Evolutionary conservation across 1,140 invertebrate genomes (phyloP).

Genomic region (Andricus grossulariae): DNA sequence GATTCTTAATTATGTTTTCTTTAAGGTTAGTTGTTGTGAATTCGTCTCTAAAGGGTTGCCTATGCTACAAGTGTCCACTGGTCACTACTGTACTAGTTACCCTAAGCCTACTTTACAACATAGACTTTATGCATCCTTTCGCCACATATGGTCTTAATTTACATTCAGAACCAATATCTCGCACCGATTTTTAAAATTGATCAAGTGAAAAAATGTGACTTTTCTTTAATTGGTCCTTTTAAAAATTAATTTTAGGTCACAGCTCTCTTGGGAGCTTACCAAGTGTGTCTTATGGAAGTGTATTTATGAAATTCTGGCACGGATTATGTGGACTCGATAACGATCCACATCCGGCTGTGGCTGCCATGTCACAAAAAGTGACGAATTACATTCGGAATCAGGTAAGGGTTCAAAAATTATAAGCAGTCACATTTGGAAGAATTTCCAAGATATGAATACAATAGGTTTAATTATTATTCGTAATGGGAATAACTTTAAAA

Average conservation of each 20-base stretch:
- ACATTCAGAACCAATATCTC: too few species aligned
- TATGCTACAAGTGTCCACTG: too few species aligned
- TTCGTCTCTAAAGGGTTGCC: too few species aligned
- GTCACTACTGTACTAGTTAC: too few species aligned
- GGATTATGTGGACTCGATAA: constrained; percentile 84
- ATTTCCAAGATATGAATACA: neutral
- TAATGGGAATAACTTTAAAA: neutral
- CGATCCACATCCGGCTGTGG: constrained; percentile 91
- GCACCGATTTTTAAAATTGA: too few species aligned
- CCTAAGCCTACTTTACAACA: too few species aligned
- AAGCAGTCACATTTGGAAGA: constrained; percentile 32
- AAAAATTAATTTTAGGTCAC: constrained; percentile 62
- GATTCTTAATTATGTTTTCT: too few species aligned
- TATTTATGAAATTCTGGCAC: constrained; percentile 92
- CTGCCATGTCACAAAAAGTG: constrained; percentile 84
- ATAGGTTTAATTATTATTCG: too few species aligned
- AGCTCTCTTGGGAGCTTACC: constrained; percentile 72
- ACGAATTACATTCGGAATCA: constrained; percentile 87
- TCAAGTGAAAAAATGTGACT: too few species aligned
- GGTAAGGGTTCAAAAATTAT: constrained; percentile 69
- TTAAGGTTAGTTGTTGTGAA: too few species aligned
- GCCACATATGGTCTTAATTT: too few species aligned
- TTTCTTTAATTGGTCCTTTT: constrained; percentile 41
- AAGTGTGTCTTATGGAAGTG: constrained; percentile 79
- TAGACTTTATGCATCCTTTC: too few species aligned